Conservation (phyloP, 2,888 invertebrate species). For the Emmelina monodactyla region DNA sequence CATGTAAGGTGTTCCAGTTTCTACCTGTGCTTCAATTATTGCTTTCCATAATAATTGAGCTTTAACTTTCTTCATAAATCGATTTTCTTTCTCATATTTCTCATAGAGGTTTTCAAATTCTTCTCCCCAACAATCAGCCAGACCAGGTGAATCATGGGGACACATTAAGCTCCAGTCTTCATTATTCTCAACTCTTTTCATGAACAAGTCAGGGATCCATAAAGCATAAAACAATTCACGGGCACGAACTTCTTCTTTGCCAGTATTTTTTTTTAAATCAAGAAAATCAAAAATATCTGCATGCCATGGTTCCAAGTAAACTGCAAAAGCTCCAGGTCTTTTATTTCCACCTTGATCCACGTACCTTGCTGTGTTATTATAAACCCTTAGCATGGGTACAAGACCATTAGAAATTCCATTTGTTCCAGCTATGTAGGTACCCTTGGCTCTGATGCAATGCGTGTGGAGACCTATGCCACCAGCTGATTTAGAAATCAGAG, state of each 20-base stretch:
- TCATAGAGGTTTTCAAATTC: constrained; percentile 90
- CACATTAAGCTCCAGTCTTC: constrained; percentile 96
- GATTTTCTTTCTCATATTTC: constrained; percentile 84
- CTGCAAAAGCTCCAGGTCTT: constrained; percentile 96
- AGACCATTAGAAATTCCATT: constrained; percentile 95
- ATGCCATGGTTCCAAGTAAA: constrained; percentile 99
- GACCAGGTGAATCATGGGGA: constrained; percentile 90
- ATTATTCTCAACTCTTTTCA: constrained; percentile 89
- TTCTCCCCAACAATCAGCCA: constrained; percentile 93
- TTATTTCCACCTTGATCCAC: constrained; percentile 99
- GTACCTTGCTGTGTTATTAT: constrained; percentile 94
- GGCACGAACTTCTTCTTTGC: constrained; percentile 93
- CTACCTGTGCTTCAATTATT: constrained; percentile 93
- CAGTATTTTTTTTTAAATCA: constrained; percentile 93
- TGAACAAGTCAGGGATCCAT: constrained; percentile 99
- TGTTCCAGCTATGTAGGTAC: constrained; percentile 91
- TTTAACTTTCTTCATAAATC: constrained; percentile 71
- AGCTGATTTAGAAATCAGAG: constrained; percentile 94
- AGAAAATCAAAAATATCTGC: constrained; percentile 95
- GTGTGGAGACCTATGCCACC: constrained; percentile 97
- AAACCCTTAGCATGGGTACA: constrained; percentile 95
- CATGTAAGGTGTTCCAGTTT: constrained; percentile 99
- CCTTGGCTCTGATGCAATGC: constrained; percentile 93
- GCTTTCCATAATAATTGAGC: constrained; percentile 94
- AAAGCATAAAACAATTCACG: constrained; percentile 96